Evolutionary conservation across 2,113 vertebrate species (phyloP).

Genomic region (Anhinga anhinga): DNA sequence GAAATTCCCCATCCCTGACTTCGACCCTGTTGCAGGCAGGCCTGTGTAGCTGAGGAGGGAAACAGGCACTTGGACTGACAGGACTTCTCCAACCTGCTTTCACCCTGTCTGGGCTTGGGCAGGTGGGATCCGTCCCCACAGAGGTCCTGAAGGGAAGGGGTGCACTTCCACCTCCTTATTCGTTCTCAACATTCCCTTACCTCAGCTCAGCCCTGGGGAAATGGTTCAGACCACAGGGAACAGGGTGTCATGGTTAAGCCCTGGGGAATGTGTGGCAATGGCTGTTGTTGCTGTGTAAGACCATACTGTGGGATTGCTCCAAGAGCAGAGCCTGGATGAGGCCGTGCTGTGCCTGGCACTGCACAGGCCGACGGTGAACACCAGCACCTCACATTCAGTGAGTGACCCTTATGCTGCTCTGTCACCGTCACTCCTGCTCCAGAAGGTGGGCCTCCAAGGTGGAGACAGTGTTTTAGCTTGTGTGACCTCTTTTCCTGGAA

Average conservation of each 20-base stretch:
- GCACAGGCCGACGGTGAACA: neutral
- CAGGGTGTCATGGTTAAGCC: neutral
- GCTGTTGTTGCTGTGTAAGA: neutral
- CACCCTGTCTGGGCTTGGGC: accelerated
- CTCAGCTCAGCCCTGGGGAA: neutral
- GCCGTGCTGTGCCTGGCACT: neutral
- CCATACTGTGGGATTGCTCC: no score
- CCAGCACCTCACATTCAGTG: accelerated
- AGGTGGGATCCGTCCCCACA: neutral
- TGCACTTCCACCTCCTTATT: no score
- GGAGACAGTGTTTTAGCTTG: neutral
- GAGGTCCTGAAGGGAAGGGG: neutral
- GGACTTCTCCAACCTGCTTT: neutral
- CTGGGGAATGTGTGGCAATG: neutral
- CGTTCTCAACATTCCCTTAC: neutral
- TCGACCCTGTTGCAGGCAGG: neutral
- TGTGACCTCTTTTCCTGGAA: neutral
- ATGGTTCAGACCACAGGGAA: accelerated
- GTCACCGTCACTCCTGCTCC: neutral
- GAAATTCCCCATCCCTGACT: neutral
- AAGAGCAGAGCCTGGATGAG: neutral
- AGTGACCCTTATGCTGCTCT: neutral
- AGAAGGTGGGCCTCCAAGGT: neutral
- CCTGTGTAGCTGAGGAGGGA: neutral
- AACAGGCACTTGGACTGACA: neutral